Evolutionary conservation across 2,888 invertebrate species (phyloP), one percentile per base, ranked within the genome.

Genomic region (Buathra laborator): DNA sequence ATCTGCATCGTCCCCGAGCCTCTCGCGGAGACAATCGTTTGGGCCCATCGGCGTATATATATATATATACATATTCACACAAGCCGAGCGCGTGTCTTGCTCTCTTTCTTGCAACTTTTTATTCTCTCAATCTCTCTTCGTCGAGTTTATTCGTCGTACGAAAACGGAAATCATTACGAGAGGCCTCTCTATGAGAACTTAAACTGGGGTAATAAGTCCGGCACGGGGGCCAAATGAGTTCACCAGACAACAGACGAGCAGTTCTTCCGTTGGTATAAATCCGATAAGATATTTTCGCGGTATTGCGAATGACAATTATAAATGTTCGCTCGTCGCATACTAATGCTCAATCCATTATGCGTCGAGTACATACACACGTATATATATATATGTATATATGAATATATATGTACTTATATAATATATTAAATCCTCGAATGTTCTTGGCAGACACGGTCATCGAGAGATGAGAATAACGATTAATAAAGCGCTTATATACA

Each of bases 111-210:
- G 14, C 14, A 10, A 29, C n/a, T 19, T 77, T 53, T 56, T 62
- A 7, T 70, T 10, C 44, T 56, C 37, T 62, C 48, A 43, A 32
- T 74, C 32, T 14, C 32, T 68, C 48, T 24, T 82, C 56, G 66
- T 82, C 66, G 66, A 32, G 16, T 16, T 53, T 43, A 44, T 68
- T 48, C 77, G 84, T 84, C 84, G 67, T 80, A 74, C 66, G 81
- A 79, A 78, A 86, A 84, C 86, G 86, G 87, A 87, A 86, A 87
- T 87, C 83, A 87, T 87, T 87, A 87, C 86, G 77, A 59, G 74
- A 16, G 37, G 37, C 37, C 37, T 37, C 46, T 84, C 74, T 81
- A 81, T 78, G 84, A 81, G 84, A 84, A 84, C 68, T 7, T 37
- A 10, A 62, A 62, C 32, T 67, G 24, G 46, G 51, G 62, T 70